Conservation (phyloP, 2,888 invertebrate genomes). For the Ophion costatus region DNA sequence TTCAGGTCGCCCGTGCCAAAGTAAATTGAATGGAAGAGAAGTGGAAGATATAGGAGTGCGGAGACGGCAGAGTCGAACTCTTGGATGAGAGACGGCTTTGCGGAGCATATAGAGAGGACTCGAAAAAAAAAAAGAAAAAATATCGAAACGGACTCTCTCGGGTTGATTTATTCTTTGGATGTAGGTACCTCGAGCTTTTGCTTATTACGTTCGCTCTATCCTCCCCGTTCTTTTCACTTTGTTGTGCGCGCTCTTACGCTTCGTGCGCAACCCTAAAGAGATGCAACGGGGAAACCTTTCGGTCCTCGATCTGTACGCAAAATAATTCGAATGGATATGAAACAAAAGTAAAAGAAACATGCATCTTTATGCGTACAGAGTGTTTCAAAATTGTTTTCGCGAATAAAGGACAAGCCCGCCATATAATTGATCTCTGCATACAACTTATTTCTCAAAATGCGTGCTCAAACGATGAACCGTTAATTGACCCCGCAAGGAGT, state of each 20-base stretch:
- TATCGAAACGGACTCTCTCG: conserved; percentile 48
- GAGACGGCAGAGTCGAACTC: conserved; percentile 37
- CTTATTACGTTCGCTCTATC: conserved; percentile 50
- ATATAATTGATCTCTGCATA: background rate
- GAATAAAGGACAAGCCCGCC: background rate
- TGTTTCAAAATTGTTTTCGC: conserved; percentile 1
- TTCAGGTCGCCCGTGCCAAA: conserved; percentile 62
- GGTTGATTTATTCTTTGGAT: conserved; percentile 65
- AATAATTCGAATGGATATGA: conserved; percentile 45
- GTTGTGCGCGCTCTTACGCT: conserved; percentile 22
- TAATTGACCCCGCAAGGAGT: background rate
- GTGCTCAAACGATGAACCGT: background rate
- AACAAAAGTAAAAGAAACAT: conserved; percentile 43
- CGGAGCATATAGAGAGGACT: conserved; percentile 37
- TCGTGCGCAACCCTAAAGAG: conserved; percentile 38
- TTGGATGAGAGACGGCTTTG: conserved; percentile 44
- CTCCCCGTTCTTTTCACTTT: background rate
- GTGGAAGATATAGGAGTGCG: conserved; percentile 45
- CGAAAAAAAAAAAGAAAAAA: conserved; percentile 34
- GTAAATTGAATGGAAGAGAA: conserved; percentile 65
- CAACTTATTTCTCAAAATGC: background rate
- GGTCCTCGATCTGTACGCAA: conserved; percentile 36
- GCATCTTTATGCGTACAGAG: background rate
- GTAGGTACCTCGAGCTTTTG: conserved; percentile 56
- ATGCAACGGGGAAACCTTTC: conserved; percentile 33